Evolutionary conservation across 2,888 invertebrate genomes (phyloP), one percentile per base, ranked within the genome.

Genomic region (Netelia virgata): DNA sequence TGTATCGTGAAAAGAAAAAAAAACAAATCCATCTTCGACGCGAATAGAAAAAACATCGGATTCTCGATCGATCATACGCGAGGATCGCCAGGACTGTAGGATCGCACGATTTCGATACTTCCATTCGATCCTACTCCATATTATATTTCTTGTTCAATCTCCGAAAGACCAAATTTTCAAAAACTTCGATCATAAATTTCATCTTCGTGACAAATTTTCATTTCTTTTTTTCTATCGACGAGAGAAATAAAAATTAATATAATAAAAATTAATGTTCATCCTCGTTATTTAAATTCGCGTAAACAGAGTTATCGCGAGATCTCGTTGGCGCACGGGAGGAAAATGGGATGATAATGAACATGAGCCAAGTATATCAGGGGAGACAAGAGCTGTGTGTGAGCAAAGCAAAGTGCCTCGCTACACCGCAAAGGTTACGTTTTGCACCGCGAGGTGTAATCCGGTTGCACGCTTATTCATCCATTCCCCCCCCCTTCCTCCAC

Each of bases 401-500:
- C 18, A 28, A 72, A 64, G 55, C 53, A 66, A 82, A 78, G 72
- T 63, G 47, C 55, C 20, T 28, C 9, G n/a, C 9, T 70, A 57
- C 69, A 57, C 70, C 70, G 59, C 69, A 77, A 66, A 82, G 78
- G 70, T 84, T 82, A 82, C 64, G 16, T 3, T 10, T 63, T 79
- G 70, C 69, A 72, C 64, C 53, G 53, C 23, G 55, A 78, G 53
- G 76, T 77, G 78, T 82, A 82, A 85, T 85, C 84, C 84, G 84
- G 84, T 85, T 85, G 84, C 81, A 77, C 84, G 79, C 83, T 70
- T 57, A 61, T 73, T 70, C 59, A 53, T 64, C 53, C 68, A 43
- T 63, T 47, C 66, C 16, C 63, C 69, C 59, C 36, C 57, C 68
- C 23, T 2, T 23, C 23, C 23, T 2, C 23, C 5, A 5, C 28